A percentile compares a stretch with the other conserved stretches of the same genome.
These are phyloP conservation scores for Etheostoma spectabile DNA, from an alignment of 2,113 vertebrate species.

Conservation along the genomic window DNA sequence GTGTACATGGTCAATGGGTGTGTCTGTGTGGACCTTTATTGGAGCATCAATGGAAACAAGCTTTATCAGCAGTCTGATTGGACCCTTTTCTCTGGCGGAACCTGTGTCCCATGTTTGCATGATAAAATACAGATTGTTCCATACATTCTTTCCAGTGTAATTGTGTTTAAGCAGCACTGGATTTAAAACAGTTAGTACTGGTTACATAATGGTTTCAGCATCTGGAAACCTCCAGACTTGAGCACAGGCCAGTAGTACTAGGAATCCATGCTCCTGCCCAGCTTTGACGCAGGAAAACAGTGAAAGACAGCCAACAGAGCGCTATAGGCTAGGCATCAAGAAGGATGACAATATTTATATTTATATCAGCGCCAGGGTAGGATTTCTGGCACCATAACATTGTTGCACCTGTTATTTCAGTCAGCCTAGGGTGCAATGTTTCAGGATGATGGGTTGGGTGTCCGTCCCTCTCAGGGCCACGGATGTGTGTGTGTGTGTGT, in stretches of 20 bases:
- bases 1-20: neutral
- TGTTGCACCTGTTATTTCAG: slow-evolving; percentile 78
- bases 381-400: slow-evolving; percentile 85
- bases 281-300: slow-evolving; percentile 56
- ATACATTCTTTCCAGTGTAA: slow-evolving; percentile 46
- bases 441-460: slow-evolving; percentile 69
- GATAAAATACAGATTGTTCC: slow-evolving; percentile 45
- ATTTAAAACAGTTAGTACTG: slow-evolving; percentile 22
- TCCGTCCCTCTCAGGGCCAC: slow-evolving; percentile 27
- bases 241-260: slow-evolving; percentile 31
- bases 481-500: slow-evolving; percentile 6
- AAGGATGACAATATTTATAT: slow-evolving; percentile 81
- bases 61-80: neutral
- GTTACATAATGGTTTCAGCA: slow-evolving; percentile 59
- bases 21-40: slow-evolving; percentile 9
- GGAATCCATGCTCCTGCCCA: slow-evolving; percentile 36
- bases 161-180: slow-evolving; percentile 22
- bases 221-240: slow-evolving; percentile 60
- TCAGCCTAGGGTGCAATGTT: slow-evolving; percentile 76
- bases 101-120: neutral
- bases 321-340: slow-evolving; percentile 39
- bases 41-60: neutral
- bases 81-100: neutral
- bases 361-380: slow-evolving; percentile 80
- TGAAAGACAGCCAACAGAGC: slow-evolving; percentile 32